Evolutionary conservation across 2,888 invertebrate genomes (phyloP), one percentile per base, ranked within the genome.

Genomic region (Hyppa rectilinea): DNA sequence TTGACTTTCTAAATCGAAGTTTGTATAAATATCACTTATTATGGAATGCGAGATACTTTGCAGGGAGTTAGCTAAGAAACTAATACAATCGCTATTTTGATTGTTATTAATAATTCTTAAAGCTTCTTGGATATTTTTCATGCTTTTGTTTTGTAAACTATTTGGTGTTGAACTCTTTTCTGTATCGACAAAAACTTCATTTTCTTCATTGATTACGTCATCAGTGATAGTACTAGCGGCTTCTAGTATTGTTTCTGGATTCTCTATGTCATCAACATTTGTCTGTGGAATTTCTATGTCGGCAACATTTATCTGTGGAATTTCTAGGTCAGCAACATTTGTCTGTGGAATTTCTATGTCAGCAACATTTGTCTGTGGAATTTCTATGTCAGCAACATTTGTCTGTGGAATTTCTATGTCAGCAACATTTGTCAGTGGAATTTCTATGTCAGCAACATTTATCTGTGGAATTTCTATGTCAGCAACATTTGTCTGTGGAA

Each of bases 101-200:
- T 87, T 85, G 2, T 45, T 78, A 20, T 85, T 80, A 20, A 87
- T 70, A 14, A 87, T 86, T n/a, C 80, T 75, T 1, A 87, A 47
- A 0, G 86, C 86, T 5, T 73, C 74, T 55, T 81, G 60, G 34
- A 85, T 82, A 40, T 83, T 84, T 56, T 76, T 84, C 0, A 52
- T 26, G 3, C 60, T 76, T 47, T 29, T 71, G 14, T 20, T n/a
- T 60, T 53, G 36, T 43, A 23, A 47, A 29, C 10, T 53, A 1
- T 52, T 53, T 59, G 45, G 9, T 10, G 5, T n/a, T 1, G 4
- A 6, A 17, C 34, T 43, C 17, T 29, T 43, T 43, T 43, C 26
- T 36, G 17, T 52, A 34, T 26, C 4, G 26, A 56, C 56, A 17
- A 38, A n/a, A 4, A 0, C 5, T 20, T 29, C 20, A 14, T 6